A percentile compares a stretch with the other conserved stretches of the same genome.
Conservation (phyloP, 2,797 vertebrate genomes). For the Cyclopterus lumpus region DNA sequence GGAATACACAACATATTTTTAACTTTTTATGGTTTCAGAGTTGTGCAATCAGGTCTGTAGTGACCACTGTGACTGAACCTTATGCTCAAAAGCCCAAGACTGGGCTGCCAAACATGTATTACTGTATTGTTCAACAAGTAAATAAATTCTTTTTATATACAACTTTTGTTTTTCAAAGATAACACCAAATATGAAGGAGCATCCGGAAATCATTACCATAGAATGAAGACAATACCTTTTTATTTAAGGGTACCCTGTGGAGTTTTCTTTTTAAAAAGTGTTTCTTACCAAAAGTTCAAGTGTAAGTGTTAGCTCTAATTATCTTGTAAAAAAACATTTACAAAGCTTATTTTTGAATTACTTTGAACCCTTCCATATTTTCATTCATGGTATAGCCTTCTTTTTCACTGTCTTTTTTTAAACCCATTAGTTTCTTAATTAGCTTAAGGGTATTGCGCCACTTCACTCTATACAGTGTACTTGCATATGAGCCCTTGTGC, state of each 20-base stretch:
- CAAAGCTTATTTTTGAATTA: background rate
- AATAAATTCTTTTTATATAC: slow-evolving; percentile 8
- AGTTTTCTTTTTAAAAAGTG: slow-evolving; percentile 1
- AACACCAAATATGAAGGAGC: background rate
- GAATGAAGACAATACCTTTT: background rate
- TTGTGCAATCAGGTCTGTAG: slow-evolving; percentile 57
- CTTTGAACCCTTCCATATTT: background rate
- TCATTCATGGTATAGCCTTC: background rate
- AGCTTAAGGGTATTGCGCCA: background rate
- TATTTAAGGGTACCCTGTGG: background rate
- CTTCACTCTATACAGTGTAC: background rate
- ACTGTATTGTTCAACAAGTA: slow-evolving; percentile 33
- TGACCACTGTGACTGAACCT: slow-evolving; percentile 54
- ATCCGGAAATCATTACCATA: background rate
- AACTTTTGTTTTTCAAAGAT: background rate
- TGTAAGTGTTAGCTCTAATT: background rate
- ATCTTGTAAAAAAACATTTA: background rate
- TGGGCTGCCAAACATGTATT: slow-evolving; percentile 36
- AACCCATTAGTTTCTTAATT: background rate
- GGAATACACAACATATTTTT: slow-evolving; percentile 26
- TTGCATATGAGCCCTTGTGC: background rate
- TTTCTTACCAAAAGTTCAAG: background rate
- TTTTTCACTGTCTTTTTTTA: background rate
- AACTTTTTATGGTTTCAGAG: slow-evolving; percentile 35
- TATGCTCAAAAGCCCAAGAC: slow-evolving; percentile 37